Conservation (phyloP, 2,113 vertebrate species). For the Mormyrus lacerda region DNA sequence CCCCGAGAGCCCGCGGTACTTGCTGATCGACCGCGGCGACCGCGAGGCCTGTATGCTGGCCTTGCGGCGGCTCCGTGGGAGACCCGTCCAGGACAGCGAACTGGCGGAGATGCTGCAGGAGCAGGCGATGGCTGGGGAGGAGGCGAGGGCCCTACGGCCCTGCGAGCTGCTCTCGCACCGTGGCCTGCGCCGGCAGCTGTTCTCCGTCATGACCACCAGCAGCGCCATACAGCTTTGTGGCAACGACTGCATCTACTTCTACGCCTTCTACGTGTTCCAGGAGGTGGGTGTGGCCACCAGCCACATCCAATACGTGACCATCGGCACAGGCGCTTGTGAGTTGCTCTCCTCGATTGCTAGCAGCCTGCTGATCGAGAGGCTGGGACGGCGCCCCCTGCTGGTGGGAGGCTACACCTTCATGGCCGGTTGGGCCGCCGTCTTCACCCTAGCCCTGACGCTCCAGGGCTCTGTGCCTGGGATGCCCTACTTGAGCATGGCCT, state of each 20-base stretch:
- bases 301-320: conserved; percentile 67
- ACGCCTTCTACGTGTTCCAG: conserved; percentile 72
- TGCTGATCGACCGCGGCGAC: conserved; percentile 81
- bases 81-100: conserved; percentile 52
- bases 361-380: conserved; percentile 69
- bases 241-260: conserved; percentile 79
- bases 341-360: conserved; percentile 59
- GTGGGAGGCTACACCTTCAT: conserved; percentile 73
- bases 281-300: conserved; percentile 65
- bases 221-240: conserved; percentile 83
- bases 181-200: conserved; percentile 59
- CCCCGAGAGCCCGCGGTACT: conserved; percentile 81
- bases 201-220: conserved; percentile 63
- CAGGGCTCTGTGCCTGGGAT: conserved; percentile 67
- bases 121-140: conserved; percentile 31
- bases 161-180: conserved; percentile 63
- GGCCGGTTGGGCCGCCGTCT: conserved; percentile 68
- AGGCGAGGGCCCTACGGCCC: conserved; percentile 40
- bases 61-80: conserved; percentile 61
- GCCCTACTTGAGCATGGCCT: conserved; percentile 76
- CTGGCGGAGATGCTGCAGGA: conserved; percentile 77
- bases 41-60: conserved; percentile 64
- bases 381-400: conserved; percentile 67
- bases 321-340: conserved; percentile 78
- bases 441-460: conserved; percentile 68